These are phyloP conservation scores for Muntiacus reevesi DNA, from an alignment of 2,113 vertebrate species.

Conservation along the genomic window DNA sequence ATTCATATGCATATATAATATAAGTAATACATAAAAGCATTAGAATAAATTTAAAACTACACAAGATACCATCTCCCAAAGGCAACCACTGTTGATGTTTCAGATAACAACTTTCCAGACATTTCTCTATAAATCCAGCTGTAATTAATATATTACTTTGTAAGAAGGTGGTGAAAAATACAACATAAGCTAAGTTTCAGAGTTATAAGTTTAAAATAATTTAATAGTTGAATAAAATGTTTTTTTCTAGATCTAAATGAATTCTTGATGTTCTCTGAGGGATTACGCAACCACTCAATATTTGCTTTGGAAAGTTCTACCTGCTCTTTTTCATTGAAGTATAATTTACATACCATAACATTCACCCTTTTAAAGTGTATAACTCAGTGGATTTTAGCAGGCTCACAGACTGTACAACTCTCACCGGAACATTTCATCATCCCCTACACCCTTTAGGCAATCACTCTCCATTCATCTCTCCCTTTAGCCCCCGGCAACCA, in stretches of 20 bases:
- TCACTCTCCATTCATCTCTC: background rate
- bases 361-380: background rate
- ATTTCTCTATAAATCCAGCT: slow-evolving; percentile 51
- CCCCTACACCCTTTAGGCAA: background rate
- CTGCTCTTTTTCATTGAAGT: slow-evolving; percentile 11
- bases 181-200: slow-evolving; percentile 33
- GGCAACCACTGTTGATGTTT: slow-evolving; percentile 34
- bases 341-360: background rate
- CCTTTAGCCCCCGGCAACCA: background rate
- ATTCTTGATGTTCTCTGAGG: background rate
- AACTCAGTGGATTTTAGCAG: slow-evolving; percentile 1
- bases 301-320: background rate
- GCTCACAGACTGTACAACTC: background rate
- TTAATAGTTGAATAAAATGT: slow-evolving; percentile 36
- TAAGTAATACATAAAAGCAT: slow-evolving; percentile 49
- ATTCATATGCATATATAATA: slow-evolving; percentile 54
- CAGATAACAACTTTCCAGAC: slow-evolving; percentile 38
- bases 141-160: slow-evolving; percentile 46
- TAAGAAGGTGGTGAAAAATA: slow-evolving; percentile 33
- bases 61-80: slow-evolving; percentile 16
- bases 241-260: background rate
- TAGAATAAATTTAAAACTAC: slow-evolving; percentile 55
- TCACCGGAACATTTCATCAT: background rate
- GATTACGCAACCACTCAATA: background rate
- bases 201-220: slow-evolving; percentile 47